Percentiles rank a stretch among this genome's conserved stretches.
phyloP scores from a whole-genome alignment of 30 jellyfish, hydroid and myxozoan species.

The Mastigias papua region DNA sequence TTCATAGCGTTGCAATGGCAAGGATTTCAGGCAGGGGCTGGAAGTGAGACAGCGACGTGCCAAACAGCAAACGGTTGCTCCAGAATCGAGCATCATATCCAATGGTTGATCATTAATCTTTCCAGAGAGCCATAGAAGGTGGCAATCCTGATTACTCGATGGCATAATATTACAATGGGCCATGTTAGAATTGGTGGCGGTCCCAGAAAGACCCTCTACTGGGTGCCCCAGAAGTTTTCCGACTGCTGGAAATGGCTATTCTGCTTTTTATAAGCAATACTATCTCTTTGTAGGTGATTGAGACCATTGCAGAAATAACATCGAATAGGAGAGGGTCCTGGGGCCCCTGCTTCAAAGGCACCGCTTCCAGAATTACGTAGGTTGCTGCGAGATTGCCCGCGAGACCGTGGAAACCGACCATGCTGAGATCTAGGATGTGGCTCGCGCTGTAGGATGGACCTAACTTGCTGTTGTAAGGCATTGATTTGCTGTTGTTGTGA shows the following conservation, averaged over 20 bases:
- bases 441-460: no score
- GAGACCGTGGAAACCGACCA: no score
- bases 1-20: conserved; percentile 7
- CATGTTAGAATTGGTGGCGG: conserved; percentile 3
- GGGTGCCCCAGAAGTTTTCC: conserved; percentile 1
- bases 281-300: background rate
- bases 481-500: no score
- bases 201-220: conserved; percentile 12
- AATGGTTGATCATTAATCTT: background rate
- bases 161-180: background rate
- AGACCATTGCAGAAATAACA: conserved; percentile 14
- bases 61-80: conserved; percentile 58
- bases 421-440: no score
- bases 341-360: conserved; percentile 12
- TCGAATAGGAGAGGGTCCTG: conserved; percentile 11
- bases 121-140: conserved; percentile 14
- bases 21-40: conserved; percentile 18
- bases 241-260: conserved; percentile 7
- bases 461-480: no score
- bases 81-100: conserved; percentile 57
- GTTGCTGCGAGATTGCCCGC: no score
- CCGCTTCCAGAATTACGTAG: conserved; percentile 16
- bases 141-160: background rate
- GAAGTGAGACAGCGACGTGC: conserved; percentile 45
- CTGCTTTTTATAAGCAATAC: background rate